Evolutionary conservation across 2,113 vertebrate genomes (phyloP).

Genomic region (Neomonachus schauinslandi): DNA sequence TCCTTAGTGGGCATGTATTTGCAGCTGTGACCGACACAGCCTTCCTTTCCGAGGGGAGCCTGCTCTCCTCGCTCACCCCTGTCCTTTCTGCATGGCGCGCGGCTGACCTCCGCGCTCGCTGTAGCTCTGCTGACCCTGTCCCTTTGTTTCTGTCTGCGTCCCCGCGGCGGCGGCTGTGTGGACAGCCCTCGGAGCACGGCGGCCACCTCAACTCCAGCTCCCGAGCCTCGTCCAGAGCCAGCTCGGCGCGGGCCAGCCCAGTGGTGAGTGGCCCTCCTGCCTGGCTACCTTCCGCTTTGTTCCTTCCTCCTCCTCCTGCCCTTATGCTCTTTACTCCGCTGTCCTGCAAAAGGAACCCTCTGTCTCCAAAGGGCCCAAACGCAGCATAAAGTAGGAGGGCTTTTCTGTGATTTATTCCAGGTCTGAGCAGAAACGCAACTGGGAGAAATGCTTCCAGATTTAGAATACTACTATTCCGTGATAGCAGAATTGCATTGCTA

Average conservation of each 20-base stretch:
- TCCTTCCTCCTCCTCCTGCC: neutral
- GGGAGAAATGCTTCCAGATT: neutral
- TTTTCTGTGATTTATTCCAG: neutral
- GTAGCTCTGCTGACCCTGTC: conserved; percentile 74
- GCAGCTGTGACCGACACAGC: neutral
- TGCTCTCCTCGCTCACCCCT: neutral
- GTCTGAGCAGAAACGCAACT: neutral
- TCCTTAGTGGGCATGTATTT: accelerated
- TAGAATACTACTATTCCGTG: accelerated
- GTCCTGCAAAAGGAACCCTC: neutral
- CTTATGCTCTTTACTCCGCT: neutral
- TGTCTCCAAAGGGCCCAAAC: neutral
- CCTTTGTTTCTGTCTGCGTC: conserved; percentile 78
- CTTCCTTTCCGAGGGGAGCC: accelerated
- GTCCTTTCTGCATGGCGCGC: neutral
- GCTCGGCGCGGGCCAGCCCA: conserved; percentile 96
- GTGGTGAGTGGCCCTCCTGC: conserved; percentile 91
- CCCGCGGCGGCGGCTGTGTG: neutral
- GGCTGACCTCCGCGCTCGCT: accelerated
- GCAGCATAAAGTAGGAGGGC: accelerated
- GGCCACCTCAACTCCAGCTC: conserved; percentile 92
- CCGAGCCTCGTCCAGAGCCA: conserved; percentile 94
- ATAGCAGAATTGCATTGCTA: accelerated
- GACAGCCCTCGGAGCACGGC: conserved; percentile 93
- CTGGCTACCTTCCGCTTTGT: neutral